These are phyloP conservation scores for Auanema sp. DNA, from an alignment of 2,888 invertebrate species.

Conservation along the genomic window DNA sequence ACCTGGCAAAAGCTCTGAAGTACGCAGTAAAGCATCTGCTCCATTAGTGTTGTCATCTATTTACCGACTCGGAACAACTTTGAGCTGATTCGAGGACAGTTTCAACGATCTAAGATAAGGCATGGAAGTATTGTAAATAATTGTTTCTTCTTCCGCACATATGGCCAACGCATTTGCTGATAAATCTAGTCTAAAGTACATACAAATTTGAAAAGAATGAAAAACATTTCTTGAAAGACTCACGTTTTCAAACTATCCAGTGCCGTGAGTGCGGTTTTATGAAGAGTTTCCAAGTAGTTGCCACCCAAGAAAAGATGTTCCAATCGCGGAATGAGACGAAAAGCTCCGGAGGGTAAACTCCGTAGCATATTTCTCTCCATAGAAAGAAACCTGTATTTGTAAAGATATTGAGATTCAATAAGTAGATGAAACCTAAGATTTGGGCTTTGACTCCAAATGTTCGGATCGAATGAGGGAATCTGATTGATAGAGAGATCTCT, in stretches of 20 bases:
- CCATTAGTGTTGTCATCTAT: neutral
- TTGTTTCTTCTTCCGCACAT: slow-evolving; percentile 51
- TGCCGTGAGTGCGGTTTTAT: slow-evolving; percentile 45
- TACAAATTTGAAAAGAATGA: neutral
- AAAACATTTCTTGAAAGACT: neutral
- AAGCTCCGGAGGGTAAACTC: slow-evolving; percentile 42
- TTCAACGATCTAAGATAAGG: slow-evolving; percentile 34
- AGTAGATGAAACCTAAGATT: slow-evolving; percentile 22
- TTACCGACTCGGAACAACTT: slow-evolving; percentile 16
- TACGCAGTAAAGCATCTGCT: neutral
- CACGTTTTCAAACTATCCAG: slow-evolving; percentile 38
- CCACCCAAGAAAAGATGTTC: slow-evolving; percentile 37
- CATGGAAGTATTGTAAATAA: slow-evolving; percentile 48
- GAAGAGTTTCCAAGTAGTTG: slow-evolving; percentile 39
- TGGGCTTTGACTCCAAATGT: slow-evolving; percentile 41
- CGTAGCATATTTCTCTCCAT: slow-evolving; percentile 38
- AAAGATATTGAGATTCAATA: neutral
- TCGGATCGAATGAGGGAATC: slow-evolving; percentile 37
- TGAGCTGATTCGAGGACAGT: slow-evolving; percentile 39
- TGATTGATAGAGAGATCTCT: slow-evolving; percentile 45
- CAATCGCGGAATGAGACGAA: slow-evolving; percentile 33
- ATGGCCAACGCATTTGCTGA: slow-evolving; percentile 48
- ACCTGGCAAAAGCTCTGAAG: slow-evolving; percentile 40
- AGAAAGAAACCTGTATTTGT: slow-evolving; percentile 24
- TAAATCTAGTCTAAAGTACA: slow-evolving; percentile 30